Evolutionary conservation across 2,113 vertebrate species (phyloP), one percentile per base, ranked within the genome.

Genomic region (Hyla sarda): DNA sequence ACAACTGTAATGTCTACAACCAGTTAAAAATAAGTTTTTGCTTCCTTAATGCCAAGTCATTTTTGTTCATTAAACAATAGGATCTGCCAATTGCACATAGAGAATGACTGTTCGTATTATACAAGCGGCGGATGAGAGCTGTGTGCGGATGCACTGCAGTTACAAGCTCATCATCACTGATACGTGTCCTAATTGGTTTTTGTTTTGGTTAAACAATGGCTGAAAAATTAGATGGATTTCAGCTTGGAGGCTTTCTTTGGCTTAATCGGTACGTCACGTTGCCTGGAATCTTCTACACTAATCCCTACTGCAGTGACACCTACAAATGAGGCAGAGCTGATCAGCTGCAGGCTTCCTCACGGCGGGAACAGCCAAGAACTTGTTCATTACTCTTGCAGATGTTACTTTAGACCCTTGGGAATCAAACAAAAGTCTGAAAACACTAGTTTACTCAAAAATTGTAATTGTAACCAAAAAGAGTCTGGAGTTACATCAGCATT

Each of bases 321-420:
- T 93, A 37, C 56, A 89, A 89, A 48, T 87, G 88, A 85, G 48
- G 56, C 87, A 77, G 73, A 89, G 75, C 82, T 91, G 82, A 89
- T 87, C 87, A 50, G 75, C 82, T 87, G 54, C 79, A 87, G 56
- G 82, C 77, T 88, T 90, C 88, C 72, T 72, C 87, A 60, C 69
- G 58, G 28, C 88, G 62, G 88, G 84, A 80, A 41, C 65, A 89
- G 80, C 90, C 86, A 88, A 87, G 83, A 90, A 87, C 74, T 48
- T 87, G 84, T 88, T 91, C 90, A 86, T 58, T 56, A 89, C 45
- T 92, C 87, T 87, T 87, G 84, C 83, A 90, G 88, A 88, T 83
- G 87, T 78, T 88, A 79, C 87, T 86, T 90, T 89, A 87, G 71
- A 89, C 88, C 86, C 88, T 56, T 90, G 73, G 87, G 83, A 86